Conservation (phyloP, 2,888 invertebrate genomes). For the Machimus atricapillus region DNA sequence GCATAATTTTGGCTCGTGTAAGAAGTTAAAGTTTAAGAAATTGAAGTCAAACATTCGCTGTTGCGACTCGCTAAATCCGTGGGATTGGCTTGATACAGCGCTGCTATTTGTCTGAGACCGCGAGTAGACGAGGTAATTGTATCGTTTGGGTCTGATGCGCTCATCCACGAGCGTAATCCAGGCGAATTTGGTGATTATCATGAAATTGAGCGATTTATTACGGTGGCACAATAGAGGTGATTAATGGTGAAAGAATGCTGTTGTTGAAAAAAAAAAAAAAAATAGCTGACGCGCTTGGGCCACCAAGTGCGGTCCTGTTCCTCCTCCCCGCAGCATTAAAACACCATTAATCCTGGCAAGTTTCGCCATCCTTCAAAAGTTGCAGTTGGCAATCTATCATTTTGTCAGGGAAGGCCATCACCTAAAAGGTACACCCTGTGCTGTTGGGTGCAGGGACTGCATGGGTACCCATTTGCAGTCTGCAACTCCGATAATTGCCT, state of each 20-base stretch:
- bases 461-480: background rate
- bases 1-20: background rate
- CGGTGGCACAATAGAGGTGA: background rate
- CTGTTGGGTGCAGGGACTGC: background rate
- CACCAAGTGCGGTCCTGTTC: background rate
- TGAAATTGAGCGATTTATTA: background rate
- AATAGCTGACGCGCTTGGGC: background rate
- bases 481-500: slow-evolving; percentile 20
- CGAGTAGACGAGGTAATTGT: background rate
- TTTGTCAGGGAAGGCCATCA: slow-evolving; percentile 12
- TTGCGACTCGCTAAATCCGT: background rate
- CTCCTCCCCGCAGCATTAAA: background rate
- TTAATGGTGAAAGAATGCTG: slow-evolving; percentile 13
- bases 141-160: background rate
- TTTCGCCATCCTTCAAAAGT: slow-evolving; percentile 29
- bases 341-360: slow-evolving; percentile 22
- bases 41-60: background rate
- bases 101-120: background rate
- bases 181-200: background rate
- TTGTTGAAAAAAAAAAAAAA: background rate
- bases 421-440: background rate
- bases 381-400: slow-evolving; percentile 27
- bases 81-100: background rate
- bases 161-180: background rate
- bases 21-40: background rate